Conservation (phyloP, 2,888 invertebrate species). For the Troides oblongomaculatus region DNA sequence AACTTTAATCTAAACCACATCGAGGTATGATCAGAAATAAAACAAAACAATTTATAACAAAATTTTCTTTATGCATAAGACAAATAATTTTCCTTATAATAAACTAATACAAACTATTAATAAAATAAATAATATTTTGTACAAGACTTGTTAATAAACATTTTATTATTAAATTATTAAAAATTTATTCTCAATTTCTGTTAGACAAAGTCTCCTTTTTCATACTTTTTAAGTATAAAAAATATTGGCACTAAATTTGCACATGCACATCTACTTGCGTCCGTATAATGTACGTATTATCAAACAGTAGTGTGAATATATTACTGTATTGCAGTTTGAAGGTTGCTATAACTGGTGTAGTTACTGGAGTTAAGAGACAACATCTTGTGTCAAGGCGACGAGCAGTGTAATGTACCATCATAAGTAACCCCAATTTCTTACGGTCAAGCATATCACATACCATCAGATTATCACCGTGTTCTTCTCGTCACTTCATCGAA, state of each 20-base stretch:
- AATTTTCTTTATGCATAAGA: slow-evolving; percentile 26
- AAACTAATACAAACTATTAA: slow-evolving; percentile 3
- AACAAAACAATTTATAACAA: slow-evolving; percentile 16
- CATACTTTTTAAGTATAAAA: neutral
- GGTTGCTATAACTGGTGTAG: too few relatives aligned
- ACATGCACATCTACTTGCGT: neutral
- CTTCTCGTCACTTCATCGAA: too few relatives aligned
- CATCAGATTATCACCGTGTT: too few relatives aligned
- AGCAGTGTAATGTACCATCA: too few relatives aligned
- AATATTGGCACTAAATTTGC: slow-evolving; percentile 25
- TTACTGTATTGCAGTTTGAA: too few relatives aligned
- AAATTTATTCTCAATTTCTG: neutral
- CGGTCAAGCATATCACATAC: too few relatives aligned
- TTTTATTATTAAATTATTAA: too few relatives aligned
- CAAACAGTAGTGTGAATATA: neutral
- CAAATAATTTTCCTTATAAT: slow-evolving; percentile 13
- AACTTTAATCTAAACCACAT: too few relatives aligned
- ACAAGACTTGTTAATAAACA: slow-evolving; percentile 1
- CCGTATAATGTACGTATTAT: neutral
- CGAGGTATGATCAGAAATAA: neutral
- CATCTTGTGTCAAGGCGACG: too few relatives aligned
- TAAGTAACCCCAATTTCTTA: too few relatives aligned
- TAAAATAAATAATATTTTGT: slow-evolving; percentile 16
- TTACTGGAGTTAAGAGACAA: too few relatives aligned
- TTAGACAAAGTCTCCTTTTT: neutral